Evolutionary conservation across 2,888 invertebrate species (phyloP).

Genomic region (Tribolium freemani): DNA sequence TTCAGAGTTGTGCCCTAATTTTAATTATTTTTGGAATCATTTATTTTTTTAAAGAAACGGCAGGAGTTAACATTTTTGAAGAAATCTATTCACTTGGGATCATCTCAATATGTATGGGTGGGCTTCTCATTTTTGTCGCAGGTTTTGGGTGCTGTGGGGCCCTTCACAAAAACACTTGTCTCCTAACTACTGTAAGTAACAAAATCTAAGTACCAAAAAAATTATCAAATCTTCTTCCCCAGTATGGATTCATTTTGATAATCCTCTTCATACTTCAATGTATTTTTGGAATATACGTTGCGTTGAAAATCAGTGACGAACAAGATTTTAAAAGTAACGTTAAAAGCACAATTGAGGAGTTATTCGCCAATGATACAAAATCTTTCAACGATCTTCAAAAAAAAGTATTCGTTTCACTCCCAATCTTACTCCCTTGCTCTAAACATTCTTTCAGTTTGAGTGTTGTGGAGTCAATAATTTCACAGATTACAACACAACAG

Average conservation of each 20-base stretch:
- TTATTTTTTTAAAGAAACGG: slow-evolving; percentile 34
- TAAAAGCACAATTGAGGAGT: slow-evolving; percentile 52
- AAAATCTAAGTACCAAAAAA: background rate
- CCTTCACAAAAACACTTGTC: slow-evolving; percentile 54
- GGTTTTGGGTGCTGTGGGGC: slow-evolving; percentile 60
- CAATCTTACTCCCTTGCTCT: background rate
- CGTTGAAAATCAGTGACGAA: slow-evolving; percentile 72
- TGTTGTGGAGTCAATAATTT: slow-evolving; percentile 43
- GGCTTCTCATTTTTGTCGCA: slow-evolving; percentile 56
- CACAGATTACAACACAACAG: background rate
- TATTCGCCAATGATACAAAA: slow-evolving; percentile 66
- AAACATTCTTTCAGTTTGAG: slow-evolving; percentile 35
- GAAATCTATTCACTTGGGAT: slow-evolving; percentile 40
- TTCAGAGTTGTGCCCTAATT: slow-evolving; percentile 44
- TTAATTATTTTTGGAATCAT: slow-evolving; percentile 44
- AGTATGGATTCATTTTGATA: slow-evolving; percentile 70
- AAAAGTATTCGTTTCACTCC: slow-evolving; percentile 64
- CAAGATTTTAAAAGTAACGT: slow-evolving; percentile 60
- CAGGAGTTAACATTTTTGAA: slow-evolving; percentile 30
- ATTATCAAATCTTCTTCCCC: slow-evolving; percentile 18
- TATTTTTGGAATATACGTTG: slow-evolving; percentile 75
- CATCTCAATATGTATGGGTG: slow-evolving; percentile 53
- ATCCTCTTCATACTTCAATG: slow-evolving; percentile 79
- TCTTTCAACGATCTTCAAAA: slow-evolving; percentile 75
- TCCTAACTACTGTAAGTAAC: slow-evolving; percentile 56